These are phyloP conservation scores for Sisor rabdophorus DNA, from an alignment of 2,113 vertebrate genomes.

Conservation along the genomic window DNA sequence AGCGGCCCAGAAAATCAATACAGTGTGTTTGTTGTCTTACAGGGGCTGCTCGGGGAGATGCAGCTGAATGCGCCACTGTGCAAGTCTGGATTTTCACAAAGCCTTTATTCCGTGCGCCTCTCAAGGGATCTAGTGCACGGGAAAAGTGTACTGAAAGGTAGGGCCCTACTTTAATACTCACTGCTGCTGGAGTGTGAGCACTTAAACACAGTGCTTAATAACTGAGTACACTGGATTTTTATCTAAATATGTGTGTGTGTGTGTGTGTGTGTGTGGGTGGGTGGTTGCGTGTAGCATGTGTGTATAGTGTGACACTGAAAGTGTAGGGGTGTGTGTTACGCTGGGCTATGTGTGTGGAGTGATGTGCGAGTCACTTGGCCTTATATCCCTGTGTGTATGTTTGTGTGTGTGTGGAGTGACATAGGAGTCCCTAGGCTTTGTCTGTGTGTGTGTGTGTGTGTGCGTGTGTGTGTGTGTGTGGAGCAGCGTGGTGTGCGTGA, in stretches of 20 bases:
- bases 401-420: not conserved
- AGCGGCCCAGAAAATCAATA: slow-evolving; percentile 12
- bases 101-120: slow-evolving; percentile 70
- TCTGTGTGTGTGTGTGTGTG: not conserved
- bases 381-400: not conserved
- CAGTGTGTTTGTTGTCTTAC: slow-evolving; percentile 42
- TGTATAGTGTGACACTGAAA: not conserved
- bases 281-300: not conserved
- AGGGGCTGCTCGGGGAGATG: slow-evolving; percentile 69
- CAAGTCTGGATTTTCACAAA: slow-evolving; percentile 71
- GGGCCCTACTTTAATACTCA: slow-evolving; percentile 35
- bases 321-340: not conserved
- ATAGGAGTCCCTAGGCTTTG: not conserved
- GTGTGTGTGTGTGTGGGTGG: not conserved
- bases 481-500: too few relatives aligned
- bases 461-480: not conserved
- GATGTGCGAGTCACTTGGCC: too few relatives aligned
- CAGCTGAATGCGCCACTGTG: slow-evolving; percentile 59
- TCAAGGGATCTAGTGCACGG: slow-evolving; percentile 69
- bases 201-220: not conserved
- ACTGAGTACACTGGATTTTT: not conserved
- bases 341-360: not conserved
- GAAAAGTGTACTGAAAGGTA: slow-evolving; percentile 67
- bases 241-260: too few relatives aligned
- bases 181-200: not conserved